These are phyloP conservation scores for Fulica atra DNA, from an alignment of 2,113 vertebrate species.

Conservation along the genomic window DNA sequence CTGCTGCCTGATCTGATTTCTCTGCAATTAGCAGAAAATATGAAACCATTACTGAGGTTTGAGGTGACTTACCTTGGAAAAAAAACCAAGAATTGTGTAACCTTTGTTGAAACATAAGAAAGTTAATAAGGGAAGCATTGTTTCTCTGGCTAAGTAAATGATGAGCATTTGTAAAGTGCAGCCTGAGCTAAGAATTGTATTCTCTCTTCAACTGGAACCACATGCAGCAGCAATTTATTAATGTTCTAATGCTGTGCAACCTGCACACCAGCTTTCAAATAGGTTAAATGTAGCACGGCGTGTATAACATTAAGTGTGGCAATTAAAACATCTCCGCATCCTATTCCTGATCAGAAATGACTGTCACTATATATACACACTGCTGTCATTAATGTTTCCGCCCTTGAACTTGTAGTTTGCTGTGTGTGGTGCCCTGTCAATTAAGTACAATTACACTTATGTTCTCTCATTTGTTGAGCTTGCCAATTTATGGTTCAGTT, in stretches of 20 bases:
- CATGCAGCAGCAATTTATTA: slow-evolving; percentile 19
- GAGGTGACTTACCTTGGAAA: background rate
- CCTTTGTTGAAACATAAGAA: background rate
- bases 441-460: slow-evolving; percentile 24
- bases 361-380: fast-evolving
- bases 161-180: background rate
- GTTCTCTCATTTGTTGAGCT: background rate
- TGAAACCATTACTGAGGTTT: background rate
- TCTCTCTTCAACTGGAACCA: background rate
- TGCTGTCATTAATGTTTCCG: background rate
- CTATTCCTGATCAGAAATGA: background rate
- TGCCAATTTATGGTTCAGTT: background rate
- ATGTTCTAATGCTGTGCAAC: background rate
- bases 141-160: background rate
- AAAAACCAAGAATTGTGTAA: background rate
- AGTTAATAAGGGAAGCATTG: background rate
- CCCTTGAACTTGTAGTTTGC: slow-evolving; percentile 6
- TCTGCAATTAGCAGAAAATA: background rate
- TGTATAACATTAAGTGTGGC: background rate
- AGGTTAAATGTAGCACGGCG: slow-evolving; percentile 28
- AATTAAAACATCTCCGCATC: background rate
- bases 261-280: background rate
- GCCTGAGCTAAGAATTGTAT: background rate
- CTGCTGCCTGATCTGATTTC: background rate
- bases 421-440: background rate